These are phyloP conservation scores for Hylia prasina DNA, from an alignment of 2,113 vertebrate species.

Conservation along the genomic window DNA sequence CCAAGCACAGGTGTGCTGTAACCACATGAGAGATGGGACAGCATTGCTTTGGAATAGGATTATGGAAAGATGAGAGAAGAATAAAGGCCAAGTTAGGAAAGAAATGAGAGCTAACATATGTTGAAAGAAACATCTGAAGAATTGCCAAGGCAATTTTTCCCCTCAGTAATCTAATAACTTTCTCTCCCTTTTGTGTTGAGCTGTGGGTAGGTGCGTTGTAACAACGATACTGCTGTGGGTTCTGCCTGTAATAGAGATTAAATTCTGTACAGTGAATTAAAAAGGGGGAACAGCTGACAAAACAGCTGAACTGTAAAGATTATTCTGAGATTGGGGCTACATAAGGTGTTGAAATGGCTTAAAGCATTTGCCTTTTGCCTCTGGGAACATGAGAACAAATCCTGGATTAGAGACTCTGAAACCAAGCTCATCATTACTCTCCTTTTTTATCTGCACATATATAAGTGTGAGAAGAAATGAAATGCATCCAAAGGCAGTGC, in stretches of 20 bases:
- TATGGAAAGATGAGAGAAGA: neutral
- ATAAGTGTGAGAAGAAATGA: neutral
- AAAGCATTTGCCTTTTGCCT: slow-evolving; percentile 5
- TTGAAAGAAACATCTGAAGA: neutral
- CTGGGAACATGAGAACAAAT: slow-evolving; percentile 45
- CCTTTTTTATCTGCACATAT: neutral
- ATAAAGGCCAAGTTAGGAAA: neutral
- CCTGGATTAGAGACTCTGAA: slow-evolving; percentile 29
- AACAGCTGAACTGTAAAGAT: slow-evolving; percentile 43
- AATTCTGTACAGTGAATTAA: slow-evolving; percentile 25
- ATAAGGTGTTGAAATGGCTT: slow-evolving; percentile 20
- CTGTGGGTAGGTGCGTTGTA: neutral
- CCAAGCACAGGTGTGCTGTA: neutral
- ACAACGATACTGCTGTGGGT: neutral
- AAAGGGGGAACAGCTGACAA: slow-evolving; percentile 6
- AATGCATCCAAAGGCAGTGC: neutral
- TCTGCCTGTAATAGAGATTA: neutral
- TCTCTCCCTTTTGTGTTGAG: neutral
- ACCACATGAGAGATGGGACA: neutral
- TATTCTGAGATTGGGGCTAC: slow-evolving; percentile 37
- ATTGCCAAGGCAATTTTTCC: neutral
- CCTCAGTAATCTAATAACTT: slow-evolving; percentile 16
- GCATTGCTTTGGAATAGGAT: neutral
- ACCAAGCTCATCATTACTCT: neutral
- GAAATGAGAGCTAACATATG: neutral